Conservation (phyloP, 2,888 invertebrate genomes). For the Unio pictorum region DNA sequence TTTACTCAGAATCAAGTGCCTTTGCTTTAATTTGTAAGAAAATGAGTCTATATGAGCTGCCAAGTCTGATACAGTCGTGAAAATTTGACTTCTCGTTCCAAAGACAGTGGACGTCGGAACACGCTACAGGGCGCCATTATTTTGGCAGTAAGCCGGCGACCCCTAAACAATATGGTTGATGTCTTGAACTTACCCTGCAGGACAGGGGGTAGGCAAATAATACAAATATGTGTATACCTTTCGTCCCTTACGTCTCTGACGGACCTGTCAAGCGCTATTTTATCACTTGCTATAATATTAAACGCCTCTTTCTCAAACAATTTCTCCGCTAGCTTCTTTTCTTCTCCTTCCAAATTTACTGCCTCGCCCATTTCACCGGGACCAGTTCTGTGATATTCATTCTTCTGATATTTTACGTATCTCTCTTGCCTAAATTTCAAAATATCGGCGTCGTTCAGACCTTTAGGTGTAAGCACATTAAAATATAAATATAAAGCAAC, state of each 20-base stretch:
- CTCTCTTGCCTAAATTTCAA: constrained; percentile 34
- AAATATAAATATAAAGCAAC: constrained; percentile 24
- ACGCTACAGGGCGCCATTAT: no score
- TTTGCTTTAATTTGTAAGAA: no score
- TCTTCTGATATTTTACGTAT: constrained; percentile 43
- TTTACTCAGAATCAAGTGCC: no score
- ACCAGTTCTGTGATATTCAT: constrained; percentile 49
- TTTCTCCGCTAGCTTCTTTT: constrained; percentile 77
- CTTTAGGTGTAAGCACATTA: constrained; percentile 6
- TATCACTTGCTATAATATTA: constrained; percentile 90
- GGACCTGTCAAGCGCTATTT: constrained; percentile 87
- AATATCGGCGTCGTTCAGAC: constrained; percentile 10
- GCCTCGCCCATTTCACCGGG: constrained; percentile 67
- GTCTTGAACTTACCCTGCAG: no score
- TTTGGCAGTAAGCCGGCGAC: no score
- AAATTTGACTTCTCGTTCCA: no score
- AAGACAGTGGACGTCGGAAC: no score
- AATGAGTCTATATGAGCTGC: no score
- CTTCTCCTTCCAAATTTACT: constrained; percentile 70
- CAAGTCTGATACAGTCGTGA: no score
- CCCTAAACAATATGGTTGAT: no score
- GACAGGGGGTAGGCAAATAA: no score
- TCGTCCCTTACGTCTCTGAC: constrained; percentile 78
- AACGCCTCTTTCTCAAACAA: constrained; percentile 87
- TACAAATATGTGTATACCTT: constrained; percentile 57